These are phyloP conservation scores for Bactericera cockerelli DNA, from an alignment of 1,140 invertebrate species.

Conservation along the genomic window DNA sequence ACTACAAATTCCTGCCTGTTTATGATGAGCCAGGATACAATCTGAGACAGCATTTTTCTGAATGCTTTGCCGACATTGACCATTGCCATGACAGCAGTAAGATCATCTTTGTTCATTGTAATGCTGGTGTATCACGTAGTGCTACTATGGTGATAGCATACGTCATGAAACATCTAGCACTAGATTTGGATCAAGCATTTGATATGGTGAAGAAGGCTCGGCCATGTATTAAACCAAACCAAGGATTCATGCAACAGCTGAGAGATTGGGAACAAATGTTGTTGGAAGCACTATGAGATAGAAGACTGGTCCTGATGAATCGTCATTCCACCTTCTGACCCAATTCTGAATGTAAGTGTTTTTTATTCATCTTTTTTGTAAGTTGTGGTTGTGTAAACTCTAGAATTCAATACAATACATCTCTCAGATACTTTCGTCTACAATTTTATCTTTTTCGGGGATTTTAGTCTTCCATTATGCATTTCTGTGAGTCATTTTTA, in stretches of 20 bases:
- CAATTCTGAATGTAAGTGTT: too few relatives aligned
- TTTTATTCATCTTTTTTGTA: too few relatives aligned
- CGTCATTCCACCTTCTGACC: too few relatives aligned
- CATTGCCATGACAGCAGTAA: slow-evolving; percentile 31
- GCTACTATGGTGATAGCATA: slow-evolving; percentile 66
- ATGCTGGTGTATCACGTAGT: slow-evolving; percentile 80
- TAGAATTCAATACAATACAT: too few relatives aligned
- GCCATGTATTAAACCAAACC: slow-evolving; percentile 56
- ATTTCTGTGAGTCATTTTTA: too few relatives aligned
- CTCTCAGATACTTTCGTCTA: too few relatives aligned
- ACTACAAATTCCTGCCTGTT: slow-evolving; percentile 40
- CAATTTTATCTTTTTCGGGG: too few relatives aligned
- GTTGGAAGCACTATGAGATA: too few relatives aligned
- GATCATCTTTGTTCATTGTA: slow-evolving; percentile 75
- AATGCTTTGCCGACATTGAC: slow-evolving; percentile 41
- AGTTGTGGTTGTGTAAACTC: too few relatives aligned
- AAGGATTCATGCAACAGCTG: slow-evolving; percentile 57
- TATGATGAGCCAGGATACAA: slow-evolving; percentile 54
- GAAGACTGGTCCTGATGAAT: too few relatives aligned
- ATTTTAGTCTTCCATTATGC: too few relatives aligned
- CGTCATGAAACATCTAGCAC: slow-evolving; percentile 50
- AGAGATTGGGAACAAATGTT: slow-evolving; percentile 23
- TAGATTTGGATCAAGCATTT: slow-evolving; percentile 52
- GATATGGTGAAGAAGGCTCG: slow-evolving; percentile 45
- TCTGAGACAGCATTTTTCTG: slow-evolving; percentile 33